Conservation (phyloP, 2,888 invertebrate species). For the Mamestra brassicae region DNA sequence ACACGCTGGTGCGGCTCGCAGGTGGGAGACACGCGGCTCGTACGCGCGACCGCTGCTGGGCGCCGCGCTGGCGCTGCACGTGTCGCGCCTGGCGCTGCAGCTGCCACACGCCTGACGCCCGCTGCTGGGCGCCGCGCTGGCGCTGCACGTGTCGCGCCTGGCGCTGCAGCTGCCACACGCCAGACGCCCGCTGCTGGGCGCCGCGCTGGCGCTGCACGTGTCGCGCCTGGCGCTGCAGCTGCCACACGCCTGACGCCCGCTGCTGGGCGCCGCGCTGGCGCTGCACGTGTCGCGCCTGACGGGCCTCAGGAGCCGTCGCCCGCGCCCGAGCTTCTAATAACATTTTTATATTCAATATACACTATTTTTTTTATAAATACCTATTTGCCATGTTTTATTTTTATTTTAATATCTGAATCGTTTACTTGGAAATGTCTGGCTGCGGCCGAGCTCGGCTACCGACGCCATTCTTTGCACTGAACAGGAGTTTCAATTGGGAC, state of each 20-base stretch:
- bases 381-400: slow-evolving; percentile 9
- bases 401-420: background rate
- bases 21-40: slow-evolving; percentile 74
- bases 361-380: slow-evolving; percentile 11
- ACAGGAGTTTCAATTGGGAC: slow-evolving; percentile 69
- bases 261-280: no score
- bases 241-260: no score
- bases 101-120: slow-evolving; percentile 68
- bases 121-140: no score
- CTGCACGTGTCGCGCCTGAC: no score
- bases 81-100: slow-evolving; percentile 70
- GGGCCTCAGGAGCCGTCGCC: background rate
- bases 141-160: no score
- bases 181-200: no score
- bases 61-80: slow-evolving; percentile 72
- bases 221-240: no score
- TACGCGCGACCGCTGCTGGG: slow-evolving; percentile 77
- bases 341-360: background rate
- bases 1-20: slow-evolving; percentile 23
- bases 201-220: no score
- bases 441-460: background rate
- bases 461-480: slow-evolving; percentile 35
- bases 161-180: no score
- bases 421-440: slow-evolving; percentile 8
- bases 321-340: no score